Conservation (phyloP, 1,140 invertebrate genomes). For the Belonocnema kinseyi region DNA sequence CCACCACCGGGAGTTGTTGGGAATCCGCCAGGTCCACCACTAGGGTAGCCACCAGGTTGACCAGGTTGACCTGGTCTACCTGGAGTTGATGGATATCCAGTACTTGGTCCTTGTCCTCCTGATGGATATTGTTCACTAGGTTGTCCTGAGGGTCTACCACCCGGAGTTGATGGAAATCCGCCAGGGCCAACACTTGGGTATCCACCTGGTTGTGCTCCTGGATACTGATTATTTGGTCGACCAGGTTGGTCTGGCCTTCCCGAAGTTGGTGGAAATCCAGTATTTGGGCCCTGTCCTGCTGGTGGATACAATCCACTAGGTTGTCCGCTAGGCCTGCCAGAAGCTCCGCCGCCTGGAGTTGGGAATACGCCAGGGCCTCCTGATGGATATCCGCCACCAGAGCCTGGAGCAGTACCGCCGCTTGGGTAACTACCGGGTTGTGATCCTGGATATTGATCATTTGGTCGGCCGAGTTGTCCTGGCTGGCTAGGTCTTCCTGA, state of each 20-base stretch:
- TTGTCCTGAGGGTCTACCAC: constrained; percentile 55
- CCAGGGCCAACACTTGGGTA: constrained; percentile 46
- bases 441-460: too few species aligned
- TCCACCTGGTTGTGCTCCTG: constrained; percentile 48
- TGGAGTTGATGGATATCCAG: constrained; percentile 34
- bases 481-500: constrained; percentile 36
- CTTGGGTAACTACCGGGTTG: constrained; percentile 34
- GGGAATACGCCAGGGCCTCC: constrained; percentile 49
- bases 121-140: constrained; percentile 46
- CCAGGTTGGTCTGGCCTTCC: constrained; percentile 42
- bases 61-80: constrained; percentile 36
- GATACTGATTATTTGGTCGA: not conserved
- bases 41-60: constrained; percentile 32
- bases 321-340: constrained; percentile 53
- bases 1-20: not conserved
- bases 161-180: constrained; percentile 39
- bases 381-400: constrained; percentile 34
- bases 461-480: not conserved
- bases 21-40: constrained; percentile 34
- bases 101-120: constrained; percentile 49
- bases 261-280: constrained; percentile 32
- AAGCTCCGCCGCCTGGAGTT: constrained; percentile 53
- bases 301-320: constrained; percentile 46
- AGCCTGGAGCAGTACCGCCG: constrained; percentile 35
- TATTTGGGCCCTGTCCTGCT: constrained; percentile 49